Evolutionary conservation across 2,888 invertebrate genomes (phyloP), one percentile per base, ranked within the genome.

Genomic region (Pristionchus mayeri): DNA sequence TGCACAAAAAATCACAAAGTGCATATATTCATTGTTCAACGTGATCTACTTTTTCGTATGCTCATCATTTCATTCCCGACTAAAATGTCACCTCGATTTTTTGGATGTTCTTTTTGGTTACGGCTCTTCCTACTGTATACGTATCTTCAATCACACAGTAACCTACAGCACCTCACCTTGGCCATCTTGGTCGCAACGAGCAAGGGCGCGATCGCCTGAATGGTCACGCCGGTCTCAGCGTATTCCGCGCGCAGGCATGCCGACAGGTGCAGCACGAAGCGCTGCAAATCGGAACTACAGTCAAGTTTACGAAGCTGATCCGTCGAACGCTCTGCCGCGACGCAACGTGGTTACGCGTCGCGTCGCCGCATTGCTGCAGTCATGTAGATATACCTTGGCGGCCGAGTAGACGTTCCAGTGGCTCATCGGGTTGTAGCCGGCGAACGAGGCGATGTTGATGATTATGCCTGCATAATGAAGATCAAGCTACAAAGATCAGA

Each of bases 391-490:
- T 40, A 96, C 96, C 95, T 98, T 98, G 63, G 96, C 95, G 30
- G 97, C 96, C 40, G 96, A 95, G 92, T 98, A 98, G 0, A 97
- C 95, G 16, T 96, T 89, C 91, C 90, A 90, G 24, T 87, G 85
- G 71, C 87, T 81, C 89, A 95, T 95, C 0, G 97, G 96, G 86
- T 96, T 95, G 11, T 95, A 94, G 0, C 96, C 96, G 0, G 97
- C 95, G 0, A 95, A 95, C 0, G 98, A 98, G 0, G 97, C 96
- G 30, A 98, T 94, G 93, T 98, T 98, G 88, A 98, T 95, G 84
- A 98, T 94, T 34, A 80, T 57, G n/a, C 76, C 98, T 88, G 95
- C 95, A 67, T 94, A n/a, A n/a, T n/a, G n/a, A n/a, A n/a, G 48
- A 48, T 48, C 16, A 16, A 48, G 9, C 9, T 9, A 48, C 9